Evolutionary conservation across 2,113 vertebrate species (phyloP).

Genomic region (Astur gentilis): DNA sequence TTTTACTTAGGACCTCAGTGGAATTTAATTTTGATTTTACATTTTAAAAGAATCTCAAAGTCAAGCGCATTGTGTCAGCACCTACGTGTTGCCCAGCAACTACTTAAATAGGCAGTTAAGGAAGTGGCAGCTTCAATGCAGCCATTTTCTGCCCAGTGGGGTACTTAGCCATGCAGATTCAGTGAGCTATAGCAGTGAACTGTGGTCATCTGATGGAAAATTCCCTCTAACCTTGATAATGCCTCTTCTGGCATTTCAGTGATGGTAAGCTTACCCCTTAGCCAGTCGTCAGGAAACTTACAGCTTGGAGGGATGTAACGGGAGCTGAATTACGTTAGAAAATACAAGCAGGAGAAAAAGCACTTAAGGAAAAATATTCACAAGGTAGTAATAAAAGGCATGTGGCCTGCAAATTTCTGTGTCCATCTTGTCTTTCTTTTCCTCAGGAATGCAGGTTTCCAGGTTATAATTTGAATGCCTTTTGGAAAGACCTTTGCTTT

Average conservation of each 20-base stretch:
- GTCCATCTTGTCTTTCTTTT: neutral
- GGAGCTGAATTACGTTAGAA: neutral
- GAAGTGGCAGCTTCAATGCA: neutral
- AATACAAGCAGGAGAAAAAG: neutral
- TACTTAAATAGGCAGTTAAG: neutral
- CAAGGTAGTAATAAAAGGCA: neutral
- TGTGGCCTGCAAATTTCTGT: neutral
- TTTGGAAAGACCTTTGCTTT: neutral
- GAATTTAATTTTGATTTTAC: neutral
- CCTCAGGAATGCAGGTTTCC: neutral
- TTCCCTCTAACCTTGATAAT: neutral
- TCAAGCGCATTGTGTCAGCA: neutral
- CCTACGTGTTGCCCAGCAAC: neutral
- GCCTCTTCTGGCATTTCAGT: neutral
- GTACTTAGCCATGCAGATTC: neutral
- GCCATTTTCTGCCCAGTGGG: neutral
- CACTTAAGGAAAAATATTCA: neutral
- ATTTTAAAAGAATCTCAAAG: neutral
- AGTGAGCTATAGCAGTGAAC: neutral
- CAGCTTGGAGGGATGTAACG: neutral
- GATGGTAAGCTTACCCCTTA: neutral
- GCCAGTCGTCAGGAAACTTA: neutral
- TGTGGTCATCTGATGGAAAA: neutral
- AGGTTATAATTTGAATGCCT: neutral
- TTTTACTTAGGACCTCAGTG: neutral